phyloP scores from a whole-genome alignment of 1,140 invertebrate genomes.

The Atta cephalotes region DNA sequence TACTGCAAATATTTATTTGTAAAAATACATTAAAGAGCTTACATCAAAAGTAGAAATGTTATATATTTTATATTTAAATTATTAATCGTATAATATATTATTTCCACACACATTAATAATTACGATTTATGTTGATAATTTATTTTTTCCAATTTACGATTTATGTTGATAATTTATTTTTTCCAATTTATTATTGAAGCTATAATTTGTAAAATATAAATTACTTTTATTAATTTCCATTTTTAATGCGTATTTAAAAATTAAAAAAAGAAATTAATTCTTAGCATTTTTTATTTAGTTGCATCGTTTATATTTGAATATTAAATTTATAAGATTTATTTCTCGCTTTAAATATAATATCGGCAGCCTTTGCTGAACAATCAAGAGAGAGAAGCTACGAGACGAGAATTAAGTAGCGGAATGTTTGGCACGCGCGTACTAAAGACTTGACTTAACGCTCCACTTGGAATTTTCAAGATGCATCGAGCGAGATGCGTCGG shows the following conservation, averaged over 20 bases:
- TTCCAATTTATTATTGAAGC: too few species aligned
- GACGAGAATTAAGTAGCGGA: conserved; percentile 42
- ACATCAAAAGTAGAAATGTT: too few species aligned
- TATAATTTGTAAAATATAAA: neutral
- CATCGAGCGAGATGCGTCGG: conserved; percentile 25
- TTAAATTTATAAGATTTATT: neutral
- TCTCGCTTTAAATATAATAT: neutral
- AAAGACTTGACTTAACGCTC: conserved; percentile 26
- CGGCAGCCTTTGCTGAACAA: neutral
- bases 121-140: too few species aligned
- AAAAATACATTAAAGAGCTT: too few species aligned
- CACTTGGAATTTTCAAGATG: conserved; percentile 30
- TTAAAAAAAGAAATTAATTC: neutral
- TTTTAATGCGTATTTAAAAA: neutral
- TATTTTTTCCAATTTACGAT: too few species aligned
- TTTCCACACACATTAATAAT: too few species aligned
- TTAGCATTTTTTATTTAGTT: neutral
- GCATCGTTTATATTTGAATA: neutral
- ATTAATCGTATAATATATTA: too few species aligned
- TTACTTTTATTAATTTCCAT: neutral
- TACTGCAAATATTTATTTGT: too few species aligned
- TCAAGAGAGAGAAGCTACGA: neutral
- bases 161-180: too few species aligned
- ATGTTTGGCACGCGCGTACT: conserved; percentile 31
- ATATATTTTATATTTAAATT: too few species aligned